phyloP scores from a whole-genome alignment of 1,140 invertebrate species.

The Calliphora vicina region DNA sequence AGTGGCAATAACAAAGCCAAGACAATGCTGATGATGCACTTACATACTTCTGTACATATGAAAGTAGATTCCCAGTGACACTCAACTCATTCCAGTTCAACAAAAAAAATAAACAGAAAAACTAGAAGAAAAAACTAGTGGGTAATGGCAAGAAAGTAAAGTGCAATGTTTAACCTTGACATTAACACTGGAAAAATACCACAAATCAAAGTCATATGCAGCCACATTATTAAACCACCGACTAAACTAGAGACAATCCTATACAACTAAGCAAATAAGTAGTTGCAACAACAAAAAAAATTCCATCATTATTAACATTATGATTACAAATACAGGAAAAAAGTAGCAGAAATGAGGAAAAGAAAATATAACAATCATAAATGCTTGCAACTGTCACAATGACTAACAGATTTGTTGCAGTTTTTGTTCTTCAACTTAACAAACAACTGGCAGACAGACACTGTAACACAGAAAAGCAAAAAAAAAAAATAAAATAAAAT shows the following conservation, averaged over 20 bases:
- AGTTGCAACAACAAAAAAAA: neutral
- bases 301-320: neutral
- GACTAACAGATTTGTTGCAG: neutral
- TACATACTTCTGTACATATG: neutral
- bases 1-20: neutral
- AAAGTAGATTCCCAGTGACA: neutral
- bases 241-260: neutral
- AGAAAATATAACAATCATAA: neutral
- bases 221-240: neutral
- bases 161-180: slow-evolving; percentile 22
- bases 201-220: slow-evolving; percentile 20
- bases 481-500: too few species aligned
- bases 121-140: neutral
- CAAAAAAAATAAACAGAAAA: neutral
- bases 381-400: neutral
- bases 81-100: neutral
- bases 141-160: neutral
- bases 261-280: too few species aligned
- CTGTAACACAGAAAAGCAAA: neutral
- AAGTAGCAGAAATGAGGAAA: neutral
- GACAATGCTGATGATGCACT: neutral
- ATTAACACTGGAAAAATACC: slow-evolving; percentile 23
- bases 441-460: neutral
- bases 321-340: neutral
- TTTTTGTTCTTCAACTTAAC: neutral